These are phyloP conservation scores for Heterotilapia buettikoferi DNA, from an alignment of 2,113 vertebrate genomes.

Conservation along the genomic window DNA sequence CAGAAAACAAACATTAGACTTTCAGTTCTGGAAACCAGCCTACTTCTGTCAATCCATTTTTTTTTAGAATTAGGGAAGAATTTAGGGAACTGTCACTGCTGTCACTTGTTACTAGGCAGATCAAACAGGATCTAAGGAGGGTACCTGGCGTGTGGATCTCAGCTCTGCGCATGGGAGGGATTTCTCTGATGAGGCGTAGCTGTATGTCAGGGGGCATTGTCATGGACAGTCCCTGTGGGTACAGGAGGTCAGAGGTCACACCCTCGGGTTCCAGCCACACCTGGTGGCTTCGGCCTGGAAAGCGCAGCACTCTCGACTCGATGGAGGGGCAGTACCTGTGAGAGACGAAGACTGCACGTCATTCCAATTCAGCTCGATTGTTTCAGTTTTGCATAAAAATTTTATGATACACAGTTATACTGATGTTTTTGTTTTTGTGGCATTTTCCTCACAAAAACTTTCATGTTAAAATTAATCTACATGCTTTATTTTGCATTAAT, in stretches of 20 bases:
- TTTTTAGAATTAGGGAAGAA: not conserved
- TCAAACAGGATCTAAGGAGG: not conserved
- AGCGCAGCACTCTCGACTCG: slow-evolving; percentile 89
- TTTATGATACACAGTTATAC: not conserved
- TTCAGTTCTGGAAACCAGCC: not conserved
- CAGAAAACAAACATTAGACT: not conserved
- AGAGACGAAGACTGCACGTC: not conserved
- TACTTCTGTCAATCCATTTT: not conserved
- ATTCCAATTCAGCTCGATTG: not conserved
- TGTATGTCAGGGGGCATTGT: slow-evolving; percentile 86
- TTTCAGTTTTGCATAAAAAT: not conserved
- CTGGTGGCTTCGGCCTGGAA: slow-evolving; percentile 86
- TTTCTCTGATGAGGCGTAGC: slow-evolving; percentile 81
- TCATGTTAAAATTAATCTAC: not conserved
- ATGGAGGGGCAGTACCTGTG: slow-evolving; percentile 94
- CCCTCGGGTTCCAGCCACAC: slow-evolving; percentile 97
- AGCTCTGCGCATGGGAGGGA: slow-evolving; percentile 79
- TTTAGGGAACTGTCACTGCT: not conserved
- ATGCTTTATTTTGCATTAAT: not conserved
- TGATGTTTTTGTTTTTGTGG: not conserved
- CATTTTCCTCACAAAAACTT: not conserved
- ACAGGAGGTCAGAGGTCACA: slow-evolving; percentile 82
- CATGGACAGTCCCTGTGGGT: slow-evolving; percentile 92
- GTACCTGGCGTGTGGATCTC: slow-evolving; percentile 85
- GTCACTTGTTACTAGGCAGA: not conserved